These are phyloP conservation scores for Maccullochella peelii DNA, from an alignment of 2,113 vertebrate genomes.

Conservation along the genomic window DNA sequence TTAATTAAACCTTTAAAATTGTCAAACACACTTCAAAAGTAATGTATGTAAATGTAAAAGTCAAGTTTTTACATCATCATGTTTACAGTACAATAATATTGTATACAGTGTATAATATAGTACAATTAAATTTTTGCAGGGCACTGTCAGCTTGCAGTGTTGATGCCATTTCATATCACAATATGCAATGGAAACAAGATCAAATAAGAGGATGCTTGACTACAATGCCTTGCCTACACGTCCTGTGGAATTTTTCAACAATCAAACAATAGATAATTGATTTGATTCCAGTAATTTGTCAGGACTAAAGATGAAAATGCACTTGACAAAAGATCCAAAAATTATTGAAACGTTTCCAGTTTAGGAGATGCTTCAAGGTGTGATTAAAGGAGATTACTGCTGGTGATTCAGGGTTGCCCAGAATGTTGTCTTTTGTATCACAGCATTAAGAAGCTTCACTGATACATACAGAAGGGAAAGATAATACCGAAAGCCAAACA, in stretches of 20 bases:
- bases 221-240: background rate
- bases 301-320: constrained; percentile 21
- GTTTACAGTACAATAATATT: background rate
- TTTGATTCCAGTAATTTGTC: constrained; percentile 23
- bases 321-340: constrained; percentile 25
- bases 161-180: background rate
- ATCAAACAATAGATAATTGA: constrained; percentile 7
- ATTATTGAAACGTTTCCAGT: constrained; percentile 35
- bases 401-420: constrained; percentile 30
- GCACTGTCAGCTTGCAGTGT: background rate
- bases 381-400: constrained; percentile 42
- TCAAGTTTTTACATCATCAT: background rate
- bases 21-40: background rate
- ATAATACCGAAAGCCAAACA: constrained; percentile 79
- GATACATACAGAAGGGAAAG: constrained; percentile 52
- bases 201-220: background rate
- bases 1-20: background rate
- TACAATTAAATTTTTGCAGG: background rate
- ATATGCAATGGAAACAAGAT: background rate
- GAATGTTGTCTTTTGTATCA: constrained; percentile 47
- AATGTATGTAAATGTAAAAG: background rate
- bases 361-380: constrained; percentile 20
- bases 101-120: background rate
- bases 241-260: constrained; percentile 17
- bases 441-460: constrained; percentile 44